Evolutionary conservation across 2,797 vertebrate genomes (phyloP).

Genomic region (Gadopsis bispinosus): DNA sequence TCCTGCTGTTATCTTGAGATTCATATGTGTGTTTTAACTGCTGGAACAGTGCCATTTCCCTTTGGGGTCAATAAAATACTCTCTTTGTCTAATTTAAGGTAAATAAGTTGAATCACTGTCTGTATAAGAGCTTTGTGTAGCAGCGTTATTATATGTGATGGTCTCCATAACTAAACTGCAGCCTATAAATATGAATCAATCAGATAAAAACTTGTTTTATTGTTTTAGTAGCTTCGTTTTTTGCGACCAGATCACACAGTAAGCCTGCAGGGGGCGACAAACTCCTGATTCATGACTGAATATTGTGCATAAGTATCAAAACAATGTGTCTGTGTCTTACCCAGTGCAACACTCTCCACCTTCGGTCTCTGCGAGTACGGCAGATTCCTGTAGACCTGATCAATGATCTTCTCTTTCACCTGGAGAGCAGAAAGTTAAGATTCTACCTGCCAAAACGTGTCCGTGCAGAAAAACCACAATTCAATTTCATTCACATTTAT

Average conservation of each 20-base stretch:
- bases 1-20: not conserved
- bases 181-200: not conserved
- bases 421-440: conserved; percentile 11
- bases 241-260: not conserved
- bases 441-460: not conserved
- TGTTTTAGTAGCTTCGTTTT: not conserved
- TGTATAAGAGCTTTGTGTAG: not conserved
- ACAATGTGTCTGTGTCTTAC: conserved; percentile 72
- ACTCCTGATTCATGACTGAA: not conserved
- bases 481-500: not conserved
- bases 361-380: conserved; percentile 95
- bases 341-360: conserved; percentile 93
- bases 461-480: not conserved
- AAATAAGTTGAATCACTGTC: not conserved
- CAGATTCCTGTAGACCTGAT: conserved; percentile 95
- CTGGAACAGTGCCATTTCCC: not conserved
- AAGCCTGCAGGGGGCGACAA: not conserved
- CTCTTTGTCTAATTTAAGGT: not conserved
- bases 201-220: not conserved
- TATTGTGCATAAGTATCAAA: not conserved
- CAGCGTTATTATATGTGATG: not conserved
- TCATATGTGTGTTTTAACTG: not conserved
- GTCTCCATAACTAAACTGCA: not conserved
- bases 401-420: conserved; percentile 98
- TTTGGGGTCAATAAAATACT: not conserved